Evolutionary conservation across 37 sponge, comb jelly and placozoan genomes (phyloP).

Genomic region (Geodia barretti): DNA sequence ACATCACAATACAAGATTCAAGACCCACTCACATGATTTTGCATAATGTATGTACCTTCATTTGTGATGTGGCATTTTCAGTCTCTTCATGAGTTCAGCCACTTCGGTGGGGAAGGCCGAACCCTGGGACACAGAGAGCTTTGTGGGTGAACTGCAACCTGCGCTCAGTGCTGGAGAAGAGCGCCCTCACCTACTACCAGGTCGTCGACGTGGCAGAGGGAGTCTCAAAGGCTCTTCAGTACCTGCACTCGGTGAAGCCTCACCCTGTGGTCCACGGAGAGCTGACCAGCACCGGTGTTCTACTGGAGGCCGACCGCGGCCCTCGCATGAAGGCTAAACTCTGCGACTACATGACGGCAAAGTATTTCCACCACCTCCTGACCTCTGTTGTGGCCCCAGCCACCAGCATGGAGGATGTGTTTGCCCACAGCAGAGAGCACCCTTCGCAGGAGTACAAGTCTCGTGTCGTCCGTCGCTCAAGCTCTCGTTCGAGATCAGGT

Average conservation of each 20-base stretch:
- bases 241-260: constrained; percentile 72
- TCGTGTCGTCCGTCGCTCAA: neutral
- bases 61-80: no score
- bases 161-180: constrained; percentile 43
- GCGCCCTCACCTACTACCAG: constrained; percentile 35
- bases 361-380: constrained; percentile 29
- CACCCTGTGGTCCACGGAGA: constrained; percentile 80
- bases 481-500: neutral
- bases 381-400: constrained; percentile 9
- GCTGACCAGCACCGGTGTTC: constrained; percentile 75
- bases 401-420: neutral
- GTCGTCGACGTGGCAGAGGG: constrained; percentile 35
- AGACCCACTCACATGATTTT: no score
- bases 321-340: constrained; percentile 67
- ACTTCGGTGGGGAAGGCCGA: no score
- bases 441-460: neutral
- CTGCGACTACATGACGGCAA: constrained; percentile 76
- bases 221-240: constrained; percentile 64
- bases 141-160: constrained; percentile 70
- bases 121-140: no score
- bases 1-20: no score
- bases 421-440: neutral
- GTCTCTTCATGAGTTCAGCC: no score
- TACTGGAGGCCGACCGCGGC: constrained; percentile 34
- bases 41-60: no score